Evolutionary conservation across 1,140 invertebrate genomes (phyloP), one percentile per base, ranked within the genome.

Genomic region (Thaumetopoea pityocampa): DNA sequence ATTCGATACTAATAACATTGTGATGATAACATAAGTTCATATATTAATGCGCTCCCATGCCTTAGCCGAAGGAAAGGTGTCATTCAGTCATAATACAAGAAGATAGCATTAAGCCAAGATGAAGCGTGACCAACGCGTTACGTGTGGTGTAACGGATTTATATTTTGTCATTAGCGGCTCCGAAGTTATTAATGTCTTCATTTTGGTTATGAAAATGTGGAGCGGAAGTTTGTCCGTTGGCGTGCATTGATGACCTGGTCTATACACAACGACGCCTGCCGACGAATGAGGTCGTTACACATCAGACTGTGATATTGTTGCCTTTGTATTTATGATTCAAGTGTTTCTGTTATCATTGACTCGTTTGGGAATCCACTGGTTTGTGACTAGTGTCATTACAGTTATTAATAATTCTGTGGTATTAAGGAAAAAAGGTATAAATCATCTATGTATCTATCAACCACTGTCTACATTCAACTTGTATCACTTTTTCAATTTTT

Each of bases 111-210:
- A 61, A 59, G 44, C 33, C 32, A 42, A 24, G 50, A 27, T 32
- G 26, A 53, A 63, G 73, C 78, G 78, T 82, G 78, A 79, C 78
- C 56, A 37, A 43, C 53, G 29, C 54, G 59, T 72, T 69, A 66
- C 69, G 43, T 55, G 52, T 50, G 69, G 74, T 63, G 62, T 79
- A 78, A 78, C 48, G 57, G 52, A 46, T 67, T 67, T 57, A 56
- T 56, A 55, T 52, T 68, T 73, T 78, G 65, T 68, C 60, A 62
- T 74, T 61, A 55, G 44, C 28, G 28, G 32, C 37, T 51, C 50
- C 27, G 54, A 67, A 35, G 61, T 70, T 64, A 67, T 79, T 78
- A 67, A 82, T 78, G 78, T 79, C 74, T 82, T 79, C 63, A 79
- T 79, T 77, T 73, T 46, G 42, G 45, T 61, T 65, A 59, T 62